Base-by-base conservation (phyloP, 1,140 invertebrate genomes). In the Lordiphosa collinella region DNA sequence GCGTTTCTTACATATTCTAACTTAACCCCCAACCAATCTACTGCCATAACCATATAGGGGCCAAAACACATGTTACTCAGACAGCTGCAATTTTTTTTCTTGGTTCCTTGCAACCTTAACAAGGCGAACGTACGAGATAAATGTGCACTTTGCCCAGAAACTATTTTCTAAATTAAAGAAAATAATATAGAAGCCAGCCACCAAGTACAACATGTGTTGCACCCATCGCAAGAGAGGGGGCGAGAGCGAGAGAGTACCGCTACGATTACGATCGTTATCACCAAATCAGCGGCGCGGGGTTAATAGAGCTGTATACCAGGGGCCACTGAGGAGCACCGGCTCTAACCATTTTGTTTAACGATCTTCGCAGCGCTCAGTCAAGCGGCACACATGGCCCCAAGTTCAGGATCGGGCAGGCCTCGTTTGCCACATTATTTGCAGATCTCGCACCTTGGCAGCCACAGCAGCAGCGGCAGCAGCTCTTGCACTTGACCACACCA, bases 191-290 rank as follows among this genome's bases (percentile, higher is more conserved):
- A 25, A 25, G 68, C 67, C 11, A 16, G 37, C 14, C 37, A 11
- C 14, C 7, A 12, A 29, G 22, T 12, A 25, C 10, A 7, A 13
- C 22, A 25, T 25, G 22, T 25, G 22, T 25, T 25, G 22, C 22
- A 25, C 4, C 22, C 22, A 11, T 25, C 22, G 2, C 18, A 16
- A 9, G 35, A 12, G 29, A 29, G 35, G 40, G 32, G 43, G n/a
- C 13, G 37, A 34, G 8, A 54, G 47, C 57, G 64, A 66, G 31
- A 61, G 60, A 69, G 63, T 73, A 72, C 64, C 72, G 72, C 72
- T 78, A 78, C 53, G 68, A 62, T 69, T 84, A 67, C 71, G 80
- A 85, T 85, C 80, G 80, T 85, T 85, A 85, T 85, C 80, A 86
- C 80, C 70, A 84, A 84, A 84, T 84, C 80, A 85, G 75, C 67